phyloP scores from a whole-genome alignment of 2,888 invertebrate species.

The Leptinotarsa peninsularis region DNA sequence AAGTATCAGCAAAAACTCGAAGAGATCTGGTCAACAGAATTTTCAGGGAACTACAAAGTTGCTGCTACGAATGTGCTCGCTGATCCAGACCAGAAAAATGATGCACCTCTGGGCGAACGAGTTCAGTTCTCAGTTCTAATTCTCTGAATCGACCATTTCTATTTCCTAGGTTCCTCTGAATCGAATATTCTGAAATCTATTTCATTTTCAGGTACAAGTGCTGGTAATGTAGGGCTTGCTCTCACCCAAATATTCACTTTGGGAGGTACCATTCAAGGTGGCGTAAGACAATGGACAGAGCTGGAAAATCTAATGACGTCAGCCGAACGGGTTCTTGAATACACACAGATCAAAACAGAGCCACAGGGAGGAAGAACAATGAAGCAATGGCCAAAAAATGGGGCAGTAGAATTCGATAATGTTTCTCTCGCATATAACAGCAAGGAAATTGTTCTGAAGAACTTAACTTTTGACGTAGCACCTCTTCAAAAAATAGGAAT shows the following conservation, averaged over 20 bases:
- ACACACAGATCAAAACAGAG: slow-evolving; percentile 66
- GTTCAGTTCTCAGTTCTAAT: too few relatives aligned
- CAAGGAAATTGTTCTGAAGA: slow-evolving; percentile 79
- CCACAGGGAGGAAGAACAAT: slow-evolving; percentile 66
- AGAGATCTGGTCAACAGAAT: too few relatives aligned
- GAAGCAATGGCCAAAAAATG: slow-evolving; percentile 78
- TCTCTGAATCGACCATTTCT: too few relatives aligned
- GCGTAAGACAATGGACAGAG: slow-evolving; percentile 86
- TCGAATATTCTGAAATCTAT: neutral
- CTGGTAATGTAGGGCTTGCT: slow-evolving; percentile 68
- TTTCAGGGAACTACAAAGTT: too few relatives aligned
- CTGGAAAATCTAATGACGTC: slow-evolving; percentile 84
- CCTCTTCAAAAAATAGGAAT: slow-evolving; percentile 81
- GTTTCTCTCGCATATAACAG: slow-evolving; percentile 79
- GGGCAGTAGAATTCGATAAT: slow-evolving; percentile 75
- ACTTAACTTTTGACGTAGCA: slow-evolving; percentile 75
- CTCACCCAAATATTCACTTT: slow-evolving; percentile 84
- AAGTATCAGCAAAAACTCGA: too few relatives aligned
- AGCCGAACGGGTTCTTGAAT: slow-evolving; percentile 80
- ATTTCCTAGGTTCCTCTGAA: neutral
- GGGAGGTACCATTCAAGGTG: slow-evolving; percentile 75
- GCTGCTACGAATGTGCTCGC: too few relatives aligned
- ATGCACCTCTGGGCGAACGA: too few relatives aligned
- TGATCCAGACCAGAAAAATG: too few relatives aligned
- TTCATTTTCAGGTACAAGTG: slow-evolving; percentile 48